Conservation (phyloP, 2,113 vertebrate species). For the Clupea harengus region DNA sequence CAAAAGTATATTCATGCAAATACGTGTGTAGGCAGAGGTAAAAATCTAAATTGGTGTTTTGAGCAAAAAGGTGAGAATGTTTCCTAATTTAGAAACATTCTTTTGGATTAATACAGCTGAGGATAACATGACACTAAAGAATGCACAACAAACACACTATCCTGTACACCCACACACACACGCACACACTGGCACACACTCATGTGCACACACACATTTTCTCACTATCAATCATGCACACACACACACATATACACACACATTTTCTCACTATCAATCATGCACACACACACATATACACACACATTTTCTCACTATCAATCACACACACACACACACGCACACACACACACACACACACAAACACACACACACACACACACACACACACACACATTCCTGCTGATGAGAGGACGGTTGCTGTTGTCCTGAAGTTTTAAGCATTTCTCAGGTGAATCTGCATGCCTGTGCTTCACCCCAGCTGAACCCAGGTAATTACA, state of each 20-base stretch:
- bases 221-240: neutral
- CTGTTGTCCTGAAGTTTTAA: neutral
- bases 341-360: neutral
- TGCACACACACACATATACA: neutral
- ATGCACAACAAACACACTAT: neutral
- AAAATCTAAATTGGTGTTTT: neutral
- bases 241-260: neutral
- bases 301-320: too few species aligned
- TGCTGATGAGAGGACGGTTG: neutral
- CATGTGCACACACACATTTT: neutral
- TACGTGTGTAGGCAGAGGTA: too few species aligned
- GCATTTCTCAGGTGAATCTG: neutral
- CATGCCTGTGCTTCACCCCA: neutral
- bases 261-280: neutral
- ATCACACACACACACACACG: neutral
- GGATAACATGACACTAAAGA: neutral
- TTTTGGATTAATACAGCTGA: neutral
- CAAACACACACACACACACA: neutral
- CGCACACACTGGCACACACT: neutral
- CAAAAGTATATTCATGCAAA: too few species aligned
- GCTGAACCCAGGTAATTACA: too few species aligned
- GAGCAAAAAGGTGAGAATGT: neutral
- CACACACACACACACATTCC: neutral
- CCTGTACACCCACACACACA: too few species aligned
- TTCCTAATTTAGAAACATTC: neutral